Conservation (phyloP, 2,113 vertebrate genomes). For the Epinephelus fuscoguttatus region DNA sequence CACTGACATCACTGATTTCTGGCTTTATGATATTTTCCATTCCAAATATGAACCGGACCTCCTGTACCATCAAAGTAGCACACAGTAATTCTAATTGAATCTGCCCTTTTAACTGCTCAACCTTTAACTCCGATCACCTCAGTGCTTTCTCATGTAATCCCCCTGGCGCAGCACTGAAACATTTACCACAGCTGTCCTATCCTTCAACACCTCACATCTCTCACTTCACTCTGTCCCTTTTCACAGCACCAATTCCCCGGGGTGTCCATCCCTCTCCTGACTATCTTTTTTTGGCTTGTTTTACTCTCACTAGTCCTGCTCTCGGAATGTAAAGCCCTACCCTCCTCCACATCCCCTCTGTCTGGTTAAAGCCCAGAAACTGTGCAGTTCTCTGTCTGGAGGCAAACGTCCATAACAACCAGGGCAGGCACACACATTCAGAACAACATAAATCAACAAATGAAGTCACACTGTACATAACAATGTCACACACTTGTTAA, state of each 20-base stretch:
- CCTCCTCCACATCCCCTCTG: slow-evolving; percentile 33
- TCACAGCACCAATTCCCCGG: slow-evolving; percentile 35
- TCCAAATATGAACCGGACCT: neutral
- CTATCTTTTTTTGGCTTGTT: slow-evolving; percentile 20
- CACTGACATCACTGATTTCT: neutral
- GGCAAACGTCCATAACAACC: slow-evolving; percentile 20
- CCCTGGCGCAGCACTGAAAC: slow-evolving; percentile 54
- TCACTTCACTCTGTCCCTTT: slow-evolving; percentile 40
- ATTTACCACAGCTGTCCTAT: slow-evolving; percentile 60
- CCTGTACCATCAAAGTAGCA: neutral
- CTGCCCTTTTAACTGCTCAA: slow-evolving; percentile 19
- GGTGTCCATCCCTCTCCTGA: slow-evolving; percentile 30
- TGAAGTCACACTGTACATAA: neutral
- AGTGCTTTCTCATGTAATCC: slow-evolving; percentile 50
- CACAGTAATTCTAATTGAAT: slow-evolving; percentile 15
- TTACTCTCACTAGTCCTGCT: slow-evolving; percentile 28
- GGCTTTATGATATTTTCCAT: neutral
- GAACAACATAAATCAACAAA: neutral
- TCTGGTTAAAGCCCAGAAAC: slow-evolving; percentile 20
- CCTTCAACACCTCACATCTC: slow-evolving; percentile 46
- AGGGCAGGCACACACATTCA: neutral
- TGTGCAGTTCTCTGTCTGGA: slow-evolving; percentile 12
- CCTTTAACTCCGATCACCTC: slow-evolving; percentile 30
- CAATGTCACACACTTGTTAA: slow-evolving; percentile 9
- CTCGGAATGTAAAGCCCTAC: slow-evolving; percentile 20